phyloP scores from a whole-genome alignment of 2,888 invertebrate species.

The Dyspetes luteomarginatus region DNA sequence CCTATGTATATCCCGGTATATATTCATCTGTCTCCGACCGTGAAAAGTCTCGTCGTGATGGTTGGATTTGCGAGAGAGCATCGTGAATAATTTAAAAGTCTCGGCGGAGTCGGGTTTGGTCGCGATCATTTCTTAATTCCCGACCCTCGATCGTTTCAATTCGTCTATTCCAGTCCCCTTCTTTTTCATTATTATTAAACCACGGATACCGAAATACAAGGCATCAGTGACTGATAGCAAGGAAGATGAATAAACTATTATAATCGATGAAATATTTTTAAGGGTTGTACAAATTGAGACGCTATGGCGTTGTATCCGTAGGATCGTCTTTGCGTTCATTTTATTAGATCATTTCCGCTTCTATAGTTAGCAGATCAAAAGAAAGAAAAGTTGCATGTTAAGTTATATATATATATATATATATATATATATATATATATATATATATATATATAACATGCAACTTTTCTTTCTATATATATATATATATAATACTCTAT shows the following conservation, averaged over 20 bases:
- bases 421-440: no score
- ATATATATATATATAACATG: no score
- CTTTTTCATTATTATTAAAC: neutral
- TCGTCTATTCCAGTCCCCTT: constrained; percentile 11
- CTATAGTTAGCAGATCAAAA: constrained; percentile 23
- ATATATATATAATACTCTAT: no score
- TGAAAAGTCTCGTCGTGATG: constrained; percentile 50
- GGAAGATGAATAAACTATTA: constrained; percentile 38
- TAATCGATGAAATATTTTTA: neutral
- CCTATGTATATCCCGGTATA: neutral
- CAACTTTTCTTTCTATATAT: no score
- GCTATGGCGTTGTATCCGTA: no score
- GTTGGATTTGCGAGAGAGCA: constrained; percentile 51
- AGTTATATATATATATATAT: no score
- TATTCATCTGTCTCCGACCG: constrained; percentile 40
- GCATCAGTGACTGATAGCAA: no score
- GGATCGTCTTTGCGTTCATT: no score
- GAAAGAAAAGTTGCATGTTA: constrained; percentile 57
- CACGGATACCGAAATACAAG: no score
- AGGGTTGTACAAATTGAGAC: no score
- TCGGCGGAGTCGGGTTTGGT: constrained; percentile 13
- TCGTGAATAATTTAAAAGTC: constrained; percentile 59
- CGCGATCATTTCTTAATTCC: constrained; percentile 38
- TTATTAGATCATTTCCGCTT: no score
- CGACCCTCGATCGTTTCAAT: constrained; percentile 9